These are phyloP conservation scores for Leucophenga maculata DNA, from an alignment of 2,888 invertebrate species.

Conservation along the genomic window DNA sequence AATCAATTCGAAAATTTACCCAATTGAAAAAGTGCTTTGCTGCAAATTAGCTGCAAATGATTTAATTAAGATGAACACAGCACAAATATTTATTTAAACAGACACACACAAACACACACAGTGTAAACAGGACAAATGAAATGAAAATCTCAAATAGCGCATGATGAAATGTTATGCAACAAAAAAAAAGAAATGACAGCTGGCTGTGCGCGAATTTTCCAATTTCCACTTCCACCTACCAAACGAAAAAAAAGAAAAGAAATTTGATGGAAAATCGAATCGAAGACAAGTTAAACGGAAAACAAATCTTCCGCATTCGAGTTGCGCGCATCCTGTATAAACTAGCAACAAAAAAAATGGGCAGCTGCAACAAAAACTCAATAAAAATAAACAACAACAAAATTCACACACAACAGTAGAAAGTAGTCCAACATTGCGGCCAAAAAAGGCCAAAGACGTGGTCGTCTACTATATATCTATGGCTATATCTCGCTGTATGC, in stretches of 20 bases:
- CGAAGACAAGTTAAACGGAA: not conserved
- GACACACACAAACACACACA: conserved; percentile 22
- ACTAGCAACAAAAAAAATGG: not conserved
- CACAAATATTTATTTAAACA: conserved; percentile 9
- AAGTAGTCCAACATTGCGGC: conserved; percentile 58
- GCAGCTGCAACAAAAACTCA: not conserved
- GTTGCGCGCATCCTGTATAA: conserved; percentile 46
- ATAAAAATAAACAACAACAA: not conserved
- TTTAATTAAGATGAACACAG: conserved; percentile 24
- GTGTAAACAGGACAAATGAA: conserved; percentile 29
- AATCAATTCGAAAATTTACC: conserved; percentile 11
- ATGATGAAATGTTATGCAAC: conserved; percentile 60
- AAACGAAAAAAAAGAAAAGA: conserved; percentile 3
- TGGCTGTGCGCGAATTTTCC: conserved; percentile 7
- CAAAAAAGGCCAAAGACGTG: conserved; percentile 43
- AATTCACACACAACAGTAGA: conserved; percentile 39
- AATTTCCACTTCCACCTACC: conserved; percentile 47
- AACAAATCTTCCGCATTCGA: conserved; percentile 47
- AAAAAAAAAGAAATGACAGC: not conserved
- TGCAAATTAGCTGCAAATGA: conserved; percentile 10
- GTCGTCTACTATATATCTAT: conserved; percentile 11
- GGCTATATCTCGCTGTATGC: not conserved
- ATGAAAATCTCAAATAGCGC: conserved; percentile 47
- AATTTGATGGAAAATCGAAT: not conserved
- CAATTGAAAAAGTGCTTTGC: conserved; percentile 1